A percentile compares a stretch with the other conserved stretches of the same genome.
These are phyloP conservation scores for Zeuzera pyrina DNA, from an alignment of 2,888 invertebrate genomes.

Conservation along the genomic window DNA sequence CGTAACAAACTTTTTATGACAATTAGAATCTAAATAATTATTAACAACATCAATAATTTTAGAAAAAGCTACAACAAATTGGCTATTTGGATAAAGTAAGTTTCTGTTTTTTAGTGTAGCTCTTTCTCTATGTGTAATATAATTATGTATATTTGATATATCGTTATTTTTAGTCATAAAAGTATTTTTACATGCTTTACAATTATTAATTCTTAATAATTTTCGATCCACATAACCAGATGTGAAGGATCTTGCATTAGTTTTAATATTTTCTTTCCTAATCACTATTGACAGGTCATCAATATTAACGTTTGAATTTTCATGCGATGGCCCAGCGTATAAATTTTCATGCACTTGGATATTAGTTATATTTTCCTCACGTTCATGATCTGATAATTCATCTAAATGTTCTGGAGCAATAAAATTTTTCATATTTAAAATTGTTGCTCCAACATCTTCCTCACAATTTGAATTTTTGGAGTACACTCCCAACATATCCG, in stretches of 20 bases:
- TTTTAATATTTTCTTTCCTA: background rate
- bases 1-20: background rate
- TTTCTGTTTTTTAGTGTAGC: background rate
- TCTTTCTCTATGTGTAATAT: background rate
- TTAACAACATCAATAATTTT: background rate
- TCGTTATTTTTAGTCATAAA: background rate
- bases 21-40: background rate
- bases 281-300: too few species aligned
- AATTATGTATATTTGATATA: background rate
- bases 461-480: constrained; percentile 2
- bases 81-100: background rate
- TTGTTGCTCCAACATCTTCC: background rate
- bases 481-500: constrained; percentile 2
- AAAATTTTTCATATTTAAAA: background rate
- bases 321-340: background rate
- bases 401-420: too few species aligned
- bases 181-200: background rate
- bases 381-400: too few species aligned
- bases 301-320: background rate
- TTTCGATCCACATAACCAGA: background rate
- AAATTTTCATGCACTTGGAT: background rate
- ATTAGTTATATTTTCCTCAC: too few species aligned
- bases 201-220: background rate
- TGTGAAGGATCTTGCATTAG: background rate
- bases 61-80: background rate